These are phyloP conservation scores for Lasioglossum marginatum DNA, from an alignment of 2,888 invertebrate species.

Conservation along the genomic window DNA sequence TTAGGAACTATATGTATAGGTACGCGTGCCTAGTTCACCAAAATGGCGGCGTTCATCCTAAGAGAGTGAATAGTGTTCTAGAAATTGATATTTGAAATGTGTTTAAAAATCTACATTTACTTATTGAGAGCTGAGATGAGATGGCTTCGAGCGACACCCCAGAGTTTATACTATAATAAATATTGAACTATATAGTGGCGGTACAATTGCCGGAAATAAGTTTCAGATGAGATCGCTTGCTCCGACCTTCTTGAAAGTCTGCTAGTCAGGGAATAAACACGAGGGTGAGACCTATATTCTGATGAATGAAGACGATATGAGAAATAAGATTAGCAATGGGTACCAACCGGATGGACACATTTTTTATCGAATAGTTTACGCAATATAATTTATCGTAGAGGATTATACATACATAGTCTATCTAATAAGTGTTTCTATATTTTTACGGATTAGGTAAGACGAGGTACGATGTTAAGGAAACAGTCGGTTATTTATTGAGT, in stretches of 20 bases:
- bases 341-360: neutral
- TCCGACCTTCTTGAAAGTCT: neutral
- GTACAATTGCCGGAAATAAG: neutral
- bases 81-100: neutral
- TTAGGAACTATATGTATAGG: no score
- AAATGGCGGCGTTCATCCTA: neutral
- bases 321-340: neutral
- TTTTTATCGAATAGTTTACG: constrained; percentile 7
- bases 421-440: constrained; percentile 33
- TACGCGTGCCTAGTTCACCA: no score
- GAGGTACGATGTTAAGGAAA: constrained; percentile 7
- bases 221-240: neutral
- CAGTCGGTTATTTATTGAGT: constrained; percentile 43
- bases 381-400: neutral
- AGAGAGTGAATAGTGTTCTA: no score
- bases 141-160: neutral
- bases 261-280: neutral
- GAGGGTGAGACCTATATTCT: neutral
- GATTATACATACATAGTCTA: neutral
- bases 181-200: neutral
- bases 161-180: neutral
- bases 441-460: neutral
- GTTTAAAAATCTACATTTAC: neutral
- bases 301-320: neutral
- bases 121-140: neutral